Base-by-base conservation (phyloP, 2,113 vertebrate genomes). In the Spermophilus dauricus region DNA sequence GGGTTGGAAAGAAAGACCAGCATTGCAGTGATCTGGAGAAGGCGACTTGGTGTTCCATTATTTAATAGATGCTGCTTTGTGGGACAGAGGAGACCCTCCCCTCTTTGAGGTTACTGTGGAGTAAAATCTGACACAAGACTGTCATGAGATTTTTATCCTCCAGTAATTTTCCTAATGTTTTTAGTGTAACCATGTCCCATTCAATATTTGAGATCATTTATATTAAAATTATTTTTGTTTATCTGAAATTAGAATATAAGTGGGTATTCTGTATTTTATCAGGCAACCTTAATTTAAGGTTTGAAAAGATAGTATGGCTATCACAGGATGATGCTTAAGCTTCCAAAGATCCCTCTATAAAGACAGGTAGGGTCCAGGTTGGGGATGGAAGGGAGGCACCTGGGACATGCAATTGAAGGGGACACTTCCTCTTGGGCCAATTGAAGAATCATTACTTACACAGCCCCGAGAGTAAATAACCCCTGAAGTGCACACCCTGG, bases 311-410 rank as follows among this genome's bases (percentile, higher is more conserved):
- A 83, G 42, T 9, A 48, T 34, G 13, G 73, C 0, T 20, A 4
- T 69, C 11, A 10, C 13, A 69, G 28, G 20, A n/a, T 3, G 13
- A 42, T n/a, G 51, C 53, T 87, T 51, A 72, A 76, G 18, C 10
- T 85, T 28, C 16, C 2, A 73, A 69, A 39, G 14, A 78, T 51
- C 9, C 6, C 7, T 77, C 13, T 45, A 42, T 18, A 51, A 77
- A 84, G 45, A 75, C 5, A 75, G 16, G 5, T 28, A 61, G 67
- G 24, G 1, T 13, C 70, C 61, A 48, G 22, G 61, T 14, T 20
- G 2, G n/a, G 13, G 12, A 58, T 53, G 61, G 3, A 65, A 34
- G 1, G 0, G 26, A 58, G 24, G 17, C 24, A 20, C 4, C 0
- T 0, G 28, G 26, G 13, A 8, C 9, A 10, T 16, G n/a, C 2